Evolutionary conservation across 2,113 vertebrate genomes (phyloP), one percentile per base, ranked within the genome.

Genomic region (Indicator maculatus): DNA sequence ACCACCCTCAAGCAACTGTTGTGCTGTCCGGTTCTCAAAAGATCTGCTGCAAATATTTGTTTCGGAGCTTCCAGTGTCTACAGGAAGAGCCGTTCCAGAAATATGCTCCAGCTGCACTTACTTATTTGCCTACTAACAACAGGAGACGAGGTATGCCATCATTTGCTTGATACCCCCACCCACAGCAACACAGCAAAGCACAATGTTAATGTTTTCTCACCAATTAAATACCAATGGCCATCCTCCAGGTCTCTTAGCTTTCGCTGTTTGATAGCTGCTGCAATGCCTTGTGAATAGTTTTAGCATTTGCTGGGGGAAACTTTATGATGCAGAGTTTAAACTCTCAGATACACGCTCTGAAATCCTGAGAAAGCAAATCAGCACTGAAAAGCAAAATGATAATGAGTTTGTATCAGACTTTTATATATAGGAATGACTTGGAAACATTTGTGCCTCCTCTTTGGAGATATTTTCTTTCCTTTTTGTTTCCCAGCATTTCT

Each of bases 401-500:
- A 74, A 80, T 91, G 38, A 86, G 38, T 88, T 67, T 8, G 7
- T 69, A 83, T 83, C 64, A 44, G 76, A 78, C 77, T 91, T 86
- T 74, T 91, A 85, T 89, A 91, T 77, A 60, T 72, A 74, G 79
- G 81, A 90, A 83, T 60, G 0, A 64, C 38, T 95, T 63, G 65
- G 81, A 93, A 91, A 77, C 69, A 77, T 88, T 61, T 93, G 82
- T 52, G 81, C 91, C 44, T 81, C 58, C 33, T 88, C 47, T 90
- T 86, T 21, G n/a, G 72, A 45, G 67, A 50, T 21, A 8, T 64
- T 91, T 91, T 67, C 38, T 56, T 79, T 87, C 63, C 27, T 79
- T 93, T 85, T 88, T 69, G n/a, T 91, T 93, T 83, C 44, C 56
- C 75, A 91, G 60, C 9, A 47, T 77, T 93, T 71, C 72, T 88